These are phyloP conservation scores for Pyrocoelia pectoralis DNA, from an alignment of 2,888 invertebrate genomes.

Conservation along the genomic window DNA sequence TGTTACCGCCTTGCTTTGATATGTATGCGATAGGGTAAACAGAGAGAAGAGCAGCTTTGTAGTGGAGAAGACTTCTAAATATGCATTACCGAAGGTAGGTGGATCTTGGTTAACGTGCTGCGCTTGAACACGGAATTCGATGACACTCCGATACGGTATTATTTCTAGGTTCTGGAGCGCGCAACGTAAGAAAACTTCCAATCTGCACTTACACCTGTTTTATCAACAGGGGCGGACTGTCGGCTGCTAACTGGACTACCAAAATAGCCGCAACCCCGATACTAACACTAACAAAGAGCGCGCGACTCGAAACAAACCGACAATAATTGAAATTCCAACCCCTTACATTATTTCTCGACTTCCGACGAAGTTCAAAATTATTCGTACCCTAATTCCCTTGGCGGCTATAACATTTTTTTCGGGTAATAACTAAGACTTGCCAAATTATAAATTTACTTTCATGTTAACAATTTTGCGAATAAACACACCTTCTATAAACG, in stretches of 20 bases:
- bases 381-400: neutral
- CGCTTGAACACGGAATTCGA: constrained; percentile 27
- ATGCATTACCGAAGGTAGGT: constrained; percentile 36
- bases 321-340: constrained; percentile 20
- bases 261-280: constrained; percentile 12
- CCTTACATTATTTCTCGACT: constrained; percentile 7
- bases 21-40: constrained; percentile 51
- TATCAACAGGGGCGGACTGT: constrained; percentile 18
- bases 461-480: no score
- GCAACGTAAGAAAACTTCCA: constrained; percentile 9
- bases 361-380: constrained; percentile 1
- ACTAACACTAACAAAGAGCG: constrained; percentile 16
- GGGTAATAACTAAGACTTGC: no score
- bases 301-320: constrained; percentile 13
- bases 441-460: no score
- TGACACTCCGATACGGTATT: constrained; percentile 12
- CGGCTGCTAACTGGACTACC: constrained; percentile 14
- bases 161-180: constrained; percentile 14
- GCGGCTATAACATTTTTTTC: neutral
- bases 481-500: no score
- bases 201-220: constrained; percentile 30
- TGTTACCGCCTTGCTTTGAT: constrained; percentile 49
- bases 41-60: constrained; percentile 42
- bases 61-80: constrained; percentile 41
- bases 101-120: constrained; percentile 32